A percentile compares a stretch with the other conserved stretches of the same genome.
Evolutionary conservation across 2,113 vertebrate genomes (phyloP).

Genomic region (Pyrgilauda ruficollis): DNA sequence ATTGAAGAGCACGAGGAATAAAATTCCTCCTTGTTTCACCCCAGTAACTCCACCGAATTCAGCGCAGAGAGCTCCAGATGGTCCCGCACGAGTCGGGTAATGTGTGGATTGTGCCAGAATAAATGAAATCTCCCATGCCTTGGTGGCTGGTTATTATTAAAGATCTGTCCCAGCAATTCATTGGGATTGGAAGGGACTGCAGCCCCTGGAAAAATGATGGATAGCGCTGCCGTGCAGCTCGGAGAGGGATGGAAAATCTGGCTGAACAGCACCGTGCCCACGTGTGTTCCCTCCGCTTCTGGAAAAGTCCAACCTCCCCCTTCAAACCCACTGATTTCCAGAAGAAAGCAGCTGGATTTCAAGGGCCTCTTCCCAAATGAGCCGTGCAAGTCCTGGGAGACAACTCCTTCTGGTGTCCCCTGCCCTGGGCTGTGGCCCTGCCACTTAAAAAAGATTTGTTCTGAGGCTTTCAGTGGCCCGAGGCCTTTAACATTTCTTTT

Average conservation of each 20-base stretch:
- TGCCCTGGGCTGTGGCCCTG: neutral
- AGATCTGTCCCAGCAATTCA: conserved; percentile 56
- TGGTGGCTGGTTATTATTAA: conserved; percentile 54
- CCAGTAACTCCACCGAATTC: conserved; percentile 62
- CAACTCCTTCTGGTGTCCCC: neutral
- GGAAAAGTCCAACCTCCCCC: neutral
- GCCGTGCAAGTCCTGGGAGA: neutral
- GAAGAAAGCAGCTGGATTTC: neutral
- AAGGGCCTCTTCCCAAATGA: neutral
- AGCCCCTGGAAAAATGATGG: conserved; percentile 58
- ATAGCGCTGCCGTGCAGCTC: conserved; percentile 15
- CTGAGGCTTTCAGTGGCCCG: neutral
- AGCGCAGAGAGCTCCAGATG: conserved; percentile 73
- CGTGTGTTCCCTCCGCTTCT: neutral
- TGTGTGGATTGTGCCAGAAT: conserved; percentile 64
- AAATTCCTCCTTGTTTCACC: conserved; percentile 65
- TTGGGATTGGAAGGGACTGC: conserved; percentile 39
- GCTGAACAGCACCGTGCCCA: neutral
- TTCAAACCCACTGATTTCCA: neutral
- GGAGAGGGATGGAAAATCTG: conserved; percentile 30
- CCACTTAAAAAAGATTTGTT: conserved; percentile 56
- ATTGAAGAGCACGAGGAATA: conserved; percentile 62
- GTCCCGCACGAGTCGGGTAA: conserved; percentile 63
- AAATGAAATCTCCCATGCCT: conserved; percentile 67
- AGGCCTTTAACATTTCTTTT: conserved; percentile 33